Base-by-base conservation (phyloP, 2,888 invertebrate species). In the Coenonympha glycerion region DNA sequence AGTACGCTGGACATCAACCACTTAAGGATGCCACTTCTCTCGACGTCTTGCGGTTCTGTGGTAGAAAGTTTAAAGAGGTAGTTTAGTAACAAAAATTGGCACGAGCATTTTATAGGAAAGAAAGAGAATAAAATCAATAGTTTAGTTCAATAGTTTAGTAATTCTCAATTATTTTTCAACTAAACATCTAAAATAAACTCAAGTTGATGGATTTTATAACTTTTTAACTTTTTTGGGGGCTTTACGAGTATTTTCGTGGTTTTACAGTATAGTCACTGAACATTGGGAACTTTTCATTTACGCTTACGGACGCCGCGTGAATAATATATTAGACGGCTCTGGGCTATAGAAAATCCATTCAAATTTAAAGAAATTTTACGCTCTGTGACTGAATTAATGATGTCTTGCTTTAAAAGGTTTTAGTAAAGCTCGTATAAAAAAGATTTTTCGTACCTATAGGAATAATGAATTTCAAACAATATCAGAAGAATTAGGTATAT, bases 201-300 rank as follows among this genome's bases (percentile, higher is more conserved):
- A n/a, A n/a, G 64, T 59, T 65, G 68, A 75, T 76, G 74, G 69
- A 79, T 75, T 74, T n/a, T n/a, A n/a, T n/a, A n/a, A n/a, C n/a
- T n/a, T n/a, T n/a, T 67, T 65, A 69, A 75, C 79, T 79, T 69
- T 79, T 76, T 68, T 16, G 64, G 72, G 22, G 16, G 24, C 18
- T 73, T 76, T 73, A 74, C 73, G 71, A 71, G 72, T 73, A 80
- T 79, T 83, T 82, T 76, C 74, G 79, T 74, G 76, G 78, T 76
- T 71, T 79, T 80, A 81, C 77, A 79, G 80, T 81, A n/a, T n/a
- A 76, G 79, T 77, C 78, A 80, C 81, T 81, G 84, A 84, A 83
- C 80, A 83, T 76, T 75, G 45, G 77, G 77, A 83, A 84, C 79
- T 84, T 85, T 83, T 83, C 83, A 83, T 85, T 84, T 83, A 81